These are phyloP conservation scores for Ceratina australensis DNA, from an alignment of 1,140 invertebrate species.

Conservation along the genomic window DNA sequence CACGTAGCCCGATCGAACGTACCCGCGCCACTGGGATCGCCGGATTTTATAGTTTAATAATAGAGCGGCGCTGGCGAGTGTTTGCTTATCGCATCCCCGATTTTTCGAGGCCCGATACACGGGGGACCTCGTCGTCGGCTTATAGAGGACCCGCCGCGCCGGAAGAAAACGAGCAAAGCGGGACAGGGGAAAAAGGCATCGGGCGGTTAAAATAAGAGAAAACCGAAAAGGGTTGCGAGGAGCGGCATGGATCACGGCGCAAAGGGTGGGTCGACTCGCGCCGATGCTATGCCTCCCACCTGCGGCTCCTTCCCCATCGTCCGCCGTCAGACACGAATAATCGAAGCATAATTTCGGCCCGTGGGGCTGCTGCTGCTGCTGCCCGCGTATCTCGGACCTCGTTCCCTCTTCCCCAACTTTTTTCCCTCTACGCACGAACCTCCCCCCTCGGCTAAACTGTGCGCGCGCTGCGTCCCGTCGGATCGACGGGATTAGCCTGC, in stretches of 20 bases:
- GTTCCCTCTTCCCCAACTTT: slow-evolving; percentile 15
- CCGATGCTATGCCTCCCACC: slow-evolving; percentile 42
- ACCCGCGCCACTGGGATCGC: slow-evolving; percentile 54
- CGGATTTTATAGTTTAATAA: slow-evolving; percentile 70
- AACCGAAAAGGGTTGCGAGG: slow-evolving; percentile 9
- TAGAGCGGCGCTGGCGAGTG: slow-evolving; percentile 64
- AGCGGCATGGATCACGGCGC: slow-evolving; percentile 33
- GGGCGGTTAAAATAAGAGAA: slow-evolving; percentile 39
- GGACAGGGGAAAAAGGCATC: background rate
- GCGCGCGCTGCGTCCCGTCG: slow-evolving; percentile 19
- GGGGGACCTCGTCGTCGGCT: slow-evolving; percentile 33
- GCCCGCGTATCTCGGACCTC: slow-evolving; percentile 56
- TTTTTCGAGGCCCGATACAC: slow-evolving; percentile 58
- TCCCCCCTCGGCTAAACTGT: background rate
- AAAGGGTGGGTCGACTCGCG: slow-evolving; percentile 33
- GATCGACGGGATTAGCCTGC: background rate
- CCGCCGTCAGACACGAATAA: slow-evolving; percentile 57
- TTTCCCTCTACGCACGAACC: background rate
- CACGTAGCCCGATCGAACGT: slow-evolving; percentile 9
- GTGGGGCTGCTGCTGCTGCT: slow-evolving; percentile 46
- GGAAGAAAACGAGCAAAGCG: background rate
- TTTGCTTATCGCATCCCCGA: slow-evolving; percentile 68
- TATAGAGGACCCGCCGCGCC: slow-evolving; percentile 15
- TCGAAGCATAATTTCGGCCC: slow-evolving; percentile 64
- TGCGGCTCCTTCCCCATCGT: slow-evolving; percentile 21